phyloP scores from a whole-genome alignment of 2,888 invertebrate genomes.

The Thereva unica region DNA sequence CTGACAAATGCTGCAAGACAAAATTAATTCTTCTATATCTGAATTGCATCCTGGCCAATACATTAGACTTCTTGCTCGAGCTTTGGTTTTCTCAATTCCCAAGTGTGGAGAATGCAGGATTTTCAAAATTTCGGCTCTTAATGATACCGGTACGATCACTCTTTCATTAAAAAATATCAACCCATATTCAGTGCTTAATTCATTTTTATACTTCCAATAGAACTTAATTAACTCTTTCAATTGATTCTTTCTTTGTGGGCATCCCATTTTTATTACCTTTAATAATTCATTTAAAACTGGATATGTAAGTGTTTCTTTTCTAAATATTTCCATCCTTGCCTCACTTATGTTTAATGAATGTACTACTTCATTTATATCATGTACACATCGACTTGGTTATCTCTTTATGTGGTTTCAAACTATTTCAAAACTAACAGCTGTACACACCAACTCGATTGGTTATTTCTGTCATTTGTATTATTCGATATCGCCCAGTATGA shows the following conservation, averaged over 20 bases:
- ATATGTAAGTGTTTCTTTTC: too few relatives aligned
- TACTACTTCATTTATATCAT: too few relatives aligned
- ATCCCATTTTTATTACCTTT: constrained; percentile 5
- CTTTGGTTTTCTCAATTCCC: constrained; percentile 37
- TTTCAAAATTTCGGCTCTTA: constrained; percentile 7
- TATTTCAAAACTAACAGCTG: too few relatives aligned
- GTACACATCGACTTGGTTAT: too few relatives aligned
- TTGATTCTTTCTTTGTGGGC: constrained; percentile 10
- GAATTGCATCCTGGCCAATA: constrained; percentile 32
- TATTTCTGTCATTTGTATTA: too few relatives aligned
- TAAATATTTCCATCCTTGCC: too few relatives aligned
- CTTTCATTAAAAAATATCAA: constrained; percentile 23
- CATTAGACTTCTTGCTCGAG: constrained; percentile 23
- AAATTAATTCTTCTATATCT: constrained; percentile 29
- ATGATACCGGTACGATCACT: constrained; percentile 12
- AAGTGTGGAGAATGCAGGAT: constrained; percentile 24
- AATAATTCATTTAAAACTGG: constrained; percentile 8
- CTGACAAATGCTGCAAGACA: constrained; percentile 28
- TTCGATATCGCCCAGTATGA: too few relatives aligned
- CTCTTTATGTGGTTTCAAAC: too few relatives aligned
- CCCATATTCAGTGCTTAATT: constrained; percentile 5
- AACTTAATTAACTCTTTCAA: constrained; percentile 1
- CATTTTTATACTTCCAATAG: constrained; percentile 23
- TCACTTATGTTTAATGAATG: too few relatives aligned
- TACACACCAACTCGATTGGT: too few relatives aligned